Percentiles rank a stretch among this genome's conserved stretches.
Evolutionary conservation across 2,888 invertebrate genomes (phyloP).

Genomic region (Conistra vaccinii): DNA sequence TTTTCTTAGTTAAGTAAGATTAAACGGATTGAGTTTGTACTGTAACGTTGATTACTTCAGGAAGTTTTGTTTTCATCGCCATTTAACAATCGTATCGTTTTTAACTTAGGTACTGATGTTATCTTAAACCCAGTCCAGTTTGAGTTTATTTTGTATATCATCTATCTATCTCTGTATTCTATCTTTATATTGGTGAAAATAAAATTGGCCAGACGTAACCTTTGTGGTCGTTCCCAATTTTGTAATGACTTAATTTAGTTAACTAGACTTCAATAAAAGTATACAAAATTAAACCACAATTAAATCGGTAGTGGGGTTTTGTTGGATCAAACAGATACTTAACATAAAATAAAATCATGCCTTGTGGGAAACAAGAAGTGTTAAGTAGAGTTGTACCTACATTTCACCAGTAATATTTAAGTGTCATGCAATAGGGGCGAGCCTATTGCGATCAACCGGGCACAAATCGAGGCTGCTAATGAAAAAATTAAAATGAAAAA

Average conservation of each 20-base stretch:
- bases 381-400: too few relatives aligned
- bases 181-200: not conserved
- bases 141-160: not conserved
- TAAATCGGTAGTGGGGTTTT: not conserved
- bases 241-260: not conserved
- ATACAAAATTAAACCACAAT: not conserved
- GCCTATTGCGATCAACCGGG: too few relatives aligned
- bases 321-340: not conserved
- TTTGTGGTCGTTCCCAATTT: too few relatives aligned
- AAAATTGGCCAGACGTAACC: not conserved
- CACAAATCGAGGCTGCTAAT: too few relatives aligned
- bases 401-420: too few relatives aligned
- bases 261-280: not conserved
- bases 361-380: too few relatives aligned
- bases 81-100: conserved; percentile 14
- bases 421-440: too few relatives aligned
- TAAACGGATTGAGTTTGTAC: conserved; percentile 44
- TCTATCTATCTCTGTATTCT: not conserved
- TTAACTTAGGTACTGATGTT: not conserved
- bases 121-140: not conserved
- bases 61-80: conserved; percentile 22
- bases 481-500: too few relatives aligned
- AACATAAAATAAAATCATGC: too few relatives aligned
- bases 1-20: conserved; percentile 51
- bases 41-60: conserved; percentile 51